phyloP scores from a whole-genome alignment of 1,140 invertebrate species.

The Macrobrachium nipponense region DNA sequence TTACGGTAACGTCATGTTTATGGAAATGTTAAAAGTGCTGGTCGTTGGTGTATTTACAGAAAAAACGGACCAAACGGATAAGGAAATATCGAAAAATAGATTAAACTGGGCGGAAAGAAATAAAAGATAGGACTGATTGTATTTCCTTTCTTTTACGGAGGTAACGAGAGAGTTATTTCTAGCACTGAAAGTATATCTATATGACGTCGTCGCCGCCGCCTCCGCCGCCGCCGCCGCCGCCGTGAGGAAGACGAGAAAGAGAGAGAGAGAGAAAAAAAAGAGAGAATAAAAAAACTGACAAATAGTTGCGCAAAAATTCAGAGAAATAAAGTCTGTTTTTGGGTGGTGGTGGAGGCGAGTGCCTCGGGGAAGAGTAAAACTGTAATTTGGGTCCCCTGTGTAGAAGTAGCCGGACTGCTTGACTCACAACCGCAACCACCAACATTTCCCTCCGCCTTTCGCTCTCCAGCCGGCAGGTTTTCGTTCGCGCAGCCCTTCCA shows the following conservation, averaged over 20 bases:
- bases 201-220: no score
- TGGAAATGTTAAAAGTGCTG: no score
- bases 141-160: no score
- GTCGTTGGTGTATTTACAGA: no score
- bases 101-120: no score
- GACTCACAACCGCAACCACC: neutral
- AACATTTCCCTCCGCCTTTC: constrained; percentile 11
- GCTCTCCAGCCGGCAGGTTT: neutral
- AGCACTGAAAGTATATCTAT: no score
- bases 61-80: no score
- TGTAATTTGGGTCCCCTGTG: constrained; percentile 56
- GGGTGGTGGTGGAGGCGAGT: constrained; percentile 25
- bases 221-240: no score
- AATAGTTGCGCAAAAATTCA: constrained; percentile 33
- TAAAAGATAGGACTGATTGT: no score
- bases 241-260: neutral
- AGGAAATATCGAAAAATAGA: no score
- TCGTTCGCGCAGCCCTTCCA: constrained; percentile 16
- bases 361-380: constrained; percentile 23
- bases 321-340: constrained; percentile 33
- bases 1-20: no score
- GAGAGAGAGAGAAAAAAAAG: neutral
- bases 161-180: no score
- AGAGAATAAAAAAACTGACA: constrained; percentile 14
- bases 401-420: constrained; percentile 46